Conservation (phyloP, 2,797 vertebrate species). For the Lophotriccus pileatus region DNA sequence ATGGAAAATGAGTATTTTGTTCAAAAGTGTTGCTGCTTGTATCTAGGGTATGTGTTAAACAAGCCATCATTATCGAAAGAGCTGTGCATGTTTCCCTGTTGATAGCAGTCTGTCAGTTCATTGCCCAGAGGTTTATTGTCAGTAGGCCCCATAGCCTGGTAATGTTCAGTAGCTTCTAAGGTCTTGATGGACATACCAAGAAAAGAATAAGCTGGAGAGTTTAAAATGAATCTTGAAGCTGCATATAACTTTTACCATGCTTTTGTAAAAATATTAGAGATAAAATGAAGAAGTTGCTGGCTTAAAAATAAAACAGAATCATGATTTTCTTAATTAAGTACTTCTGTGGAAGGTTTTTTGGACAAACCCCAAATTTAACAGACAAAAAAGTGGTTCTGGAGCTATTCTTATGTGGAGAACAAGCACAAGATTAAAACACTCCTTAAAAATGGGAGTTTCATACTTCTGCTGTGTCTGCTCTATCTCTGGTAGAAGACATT, state of each 20-base stretch:
- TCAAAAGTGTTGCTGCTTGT: neutral
- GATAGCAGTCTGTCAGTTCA: neutral
- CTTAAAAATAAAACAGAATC: neutral
- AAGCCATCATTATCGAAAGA: neutral
- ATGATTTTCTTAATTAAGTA: neutral
- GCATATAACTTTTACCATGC: neutral
- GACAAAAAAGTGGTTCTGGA: neutral
- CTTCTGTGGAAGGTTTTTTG: neutral
- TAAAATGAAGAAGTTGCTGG: neutral
- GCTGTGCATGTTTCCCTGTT: neutral
- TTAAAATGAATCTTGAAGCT: neutral
- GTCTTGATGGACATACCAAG: neutral
- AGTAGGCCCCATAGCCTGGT: neutral
- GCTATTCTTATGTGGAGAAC: neutral
- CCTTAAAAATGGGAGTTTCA: neutral
- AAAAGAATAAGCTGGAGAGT: neutral
- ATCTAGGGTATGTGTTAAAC: neutral
- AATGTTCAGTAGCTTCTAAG: neutral
- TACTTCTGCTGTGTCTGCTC: neutral
- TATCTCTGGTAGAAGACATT: neutral
- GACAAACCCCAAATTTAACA: neutral
- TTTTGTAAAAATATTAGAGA: neutral
- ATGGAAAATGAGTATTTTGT: neutral
- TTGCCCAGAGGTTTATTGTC: neutral
- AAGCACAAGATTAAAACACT: neutral